A percentile compares a stretch with the other conserved stretches of the same genome.
These are phyloP conservation scores for Diachasma alloeum DNA, from an alignment of 1,140 invertebrate species.

Conservation along the genomic window DNA sequence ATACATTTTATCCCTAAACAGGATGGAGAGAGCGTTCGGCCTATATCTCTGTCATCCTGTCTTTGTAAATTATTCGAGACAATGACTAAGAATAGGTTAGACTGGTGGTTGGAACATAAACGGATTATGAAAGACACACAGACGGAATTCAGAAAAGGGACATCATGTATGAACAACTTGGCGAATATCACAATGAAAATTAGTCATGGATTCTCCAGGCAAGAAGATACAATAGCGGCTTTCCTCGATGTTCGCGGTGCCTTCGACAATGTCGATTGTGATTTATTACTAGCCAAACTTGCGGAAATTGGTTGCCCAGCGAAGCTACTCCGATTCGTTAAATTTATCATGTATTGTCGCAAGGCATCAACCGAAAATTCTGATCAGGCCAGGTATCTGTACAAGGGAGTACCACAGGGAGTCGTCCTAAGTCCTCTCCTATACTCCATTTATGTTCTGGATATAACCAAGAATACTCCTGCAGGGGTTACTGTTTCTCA, in stretches of 20 bases:
- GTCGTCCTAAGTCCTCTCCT: too few species aligned
- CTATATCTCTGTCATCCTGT: neutral
- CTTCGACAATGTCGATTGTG: constrained; percentile 17
- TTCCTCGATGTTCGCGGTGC: neutral
- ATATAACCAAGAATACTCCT: too few species aligned
- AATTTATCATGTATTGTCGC: too few species aligned
- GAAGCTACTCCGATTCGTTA: neutral
- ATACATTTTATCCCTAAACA: constrained; percentile 5
- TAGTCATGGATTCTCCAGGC: neutral
- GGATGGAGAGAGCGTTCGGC: neutral
- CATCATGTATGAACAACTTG: neutral
- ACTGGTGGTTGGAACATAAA: neutral
- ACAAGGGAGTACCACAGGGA: too few species aligned
- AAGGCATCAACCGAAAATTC: too few species aligned
- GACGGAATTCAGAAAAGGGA: neutral
- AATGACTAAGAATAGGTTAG: neutral
- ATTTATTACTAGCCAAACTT: neutral
- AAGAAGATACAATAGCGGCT: neutral
- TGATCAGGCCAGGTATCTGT: too few species aligned
- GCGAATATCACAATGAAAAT: neutral
- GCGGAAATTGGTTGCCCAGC: neutral
- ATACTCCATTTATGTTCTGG: too few species aligned
- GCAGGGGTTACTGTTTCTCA: too few species aligned
- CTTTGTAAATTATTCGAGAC: neutral
- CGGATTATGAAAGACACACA: neutral